phyloP scores from a whole-genome alignment of 2,888 invertebrate genomes.

The Spodoptera littoralis region DNA sequence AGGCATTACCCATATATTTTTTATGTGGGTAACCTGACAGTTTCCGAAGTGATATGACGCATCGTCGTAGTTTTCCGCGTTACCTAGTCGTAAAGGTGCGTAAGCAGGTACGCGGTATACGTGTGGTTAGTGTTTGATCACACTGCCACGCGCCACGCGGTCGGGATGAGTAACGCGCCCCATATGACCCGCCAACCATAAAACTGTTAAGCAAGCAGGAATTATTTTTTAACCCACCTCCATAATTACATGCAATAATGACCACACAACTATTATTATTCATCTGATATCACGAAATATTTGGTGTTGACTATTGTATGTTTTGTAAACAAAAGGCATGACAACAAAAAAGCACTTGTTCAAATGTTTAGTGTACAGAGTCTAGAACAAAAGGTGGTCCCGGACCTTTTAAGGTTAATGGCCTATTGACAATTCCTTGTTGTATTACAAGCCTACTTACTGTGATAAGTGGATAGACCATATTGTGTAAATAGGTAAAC shows the following conservation, averaged over 20 bases:
- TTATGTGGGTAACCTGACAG: conserved; percentile 11
- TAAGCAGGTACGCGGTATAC: conserved; percentile 44
- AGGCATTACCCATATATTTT: background rate
- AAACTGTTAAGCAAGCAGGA: conserved; percentile 66
- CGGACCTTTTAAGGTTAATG: conserved; percentile 58
- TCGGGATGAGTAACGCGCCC: conserved; percentile 68
- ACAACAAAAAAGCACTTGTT: conserved; percentile 60
- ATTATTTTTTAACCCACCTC: conserved; percentile 40
- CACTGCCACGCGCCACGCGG: conserved; percentile 24
- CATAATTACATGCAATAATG: conserved; percentile 44
- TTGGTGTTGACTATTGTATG: conserved; percentile 33
- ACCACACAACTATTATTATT: conserved; percentile 38
- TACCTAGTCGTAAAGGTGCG: conserved; percentile 47
- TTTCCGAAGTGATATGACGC: conserved; percentile 42
- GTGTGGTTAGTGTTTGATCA: conserved; percentile 38
- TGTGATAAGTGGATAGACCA: conserved; percentile 1
- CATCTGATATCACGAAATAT: conserved; percentile 40
- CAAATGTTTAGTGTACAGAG: conserved; percentile 55
- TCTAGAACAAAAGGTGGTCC: conserved; percentile 42
- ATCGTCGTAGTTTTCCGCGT: conserved; percentile 63
- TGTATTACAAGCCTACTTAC: conserved; percentile 10
- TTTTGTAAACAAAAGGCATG: conserved; percentile 39
- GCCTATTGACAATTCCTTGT: conserved; percentile 49
- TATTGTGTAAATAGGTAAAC: too few species aligned
- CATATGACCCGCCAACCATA: conserved; percentile 65